Evolutionary conservation across 2,888 invertebrate genomes (phyloP), one percentile per base, ranked within the genome.

Genomic region (Phragmatobia fuliginosa): DNA sequence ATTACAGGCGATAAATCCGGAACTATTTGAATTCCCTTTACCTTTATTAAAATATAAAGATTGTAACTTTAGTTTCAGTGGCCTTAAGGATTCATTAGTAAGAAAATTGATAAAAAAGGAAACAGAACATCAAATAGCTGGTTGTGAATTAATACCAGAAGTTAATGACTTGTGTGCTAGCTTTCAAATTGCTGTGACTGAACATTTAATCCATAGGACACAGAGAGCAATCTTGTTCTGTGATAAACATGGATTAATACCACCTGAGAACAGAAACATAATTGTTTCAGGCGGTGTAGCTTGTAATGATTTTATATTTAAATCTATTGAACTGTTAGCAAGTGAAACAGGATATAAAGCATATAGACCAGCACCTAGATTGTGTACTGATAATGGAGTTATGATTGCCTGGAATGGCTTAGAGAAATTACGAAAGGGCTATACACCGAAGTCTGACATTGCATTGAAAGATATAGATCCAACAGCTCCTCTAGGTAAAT

Each of bases 401-500:
- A 99, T 99, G 99, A 98, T 99, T 83, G 99, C 99, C 28, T 99
- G 99, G 99, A 99, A 99, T 95, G 99, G 98, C 14, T 95, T 99
- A 66, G 99, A 99, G 92, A 97, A 96, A 90, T 96, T 96, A 82
- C 91, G 85, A 68, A 90, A 88, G 33, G 88, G 95, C 28, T 83
- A 82, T 74, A 95, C 95, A 66, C 77, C 94, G 70, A 73, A 88
- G 52, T 84, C 82, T 62, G 94, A 97, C 85, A 94, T 97, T 63
- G 96, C 97, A 73, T 81, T 95, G 28, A 91, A 97, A 25, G 95
- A 96, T 74, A 89, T 96, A 68, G 91, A 96, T 77, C 95, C 96
- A 59, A 96, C 92, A 90, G 95, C 96, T 84, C 95, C 96, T 11
- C 88, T 98, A 72, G 98, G 98, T 14, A 92, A 87, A 82, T 96